These are phyloP conservation scores for Schizothorax lantsangensis DNA, from an alignment of 2,797 vertebrate species.

Conservation along the genomic window DNA sequence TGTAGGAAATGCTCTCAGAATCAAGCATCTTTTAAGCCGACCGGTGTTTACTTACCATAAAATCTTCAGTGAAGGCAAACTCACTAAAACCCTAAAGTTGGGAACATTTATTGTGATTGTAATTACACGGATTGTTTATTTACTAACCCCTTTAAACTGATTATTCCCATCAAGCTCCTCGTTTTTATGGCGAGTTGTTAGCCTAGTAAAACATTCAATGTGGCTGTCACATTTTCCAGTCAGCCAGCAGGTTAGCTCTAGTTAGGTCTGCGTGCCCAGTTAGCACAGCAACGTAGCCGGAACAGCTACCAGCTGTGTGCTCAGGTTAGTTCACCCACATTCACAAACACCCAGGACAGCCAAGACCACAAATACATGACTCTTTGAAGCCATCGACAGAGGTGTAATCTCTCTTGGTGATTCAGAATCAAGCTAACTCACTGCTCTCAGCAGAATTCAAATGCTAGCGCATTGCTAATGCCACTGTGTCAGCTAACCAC, in stretches of 20 bases:
- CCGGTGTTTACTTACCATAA: conserved; percentile 6
- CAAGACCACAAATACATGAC: not conserved
- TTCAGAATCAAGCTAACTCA: conserved; percentile 15
- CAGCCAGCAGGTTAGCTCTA: conserved; percentile 28
- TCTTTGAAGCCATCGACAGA: not conserved
- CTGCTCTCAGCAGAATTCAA: not conserved
- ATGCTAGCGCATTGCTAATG: conserved; percentile 35
- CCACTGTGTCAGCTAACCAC: conserved; percentile 10
- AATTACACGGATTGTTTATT: not conserved
- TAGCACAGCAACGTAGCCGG: conserved; percentile 28
- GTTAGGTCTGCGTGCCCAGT: not conserved
- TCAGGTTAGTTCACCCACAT: not conserved
- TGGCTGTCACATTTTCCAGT: conserved; percentile 39
- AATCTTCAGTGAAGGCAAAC: not conserved
- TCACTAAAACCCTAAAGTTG: not conserved
- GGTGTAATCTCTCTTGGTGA: not conserved
- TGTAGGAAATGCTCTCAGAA: not conserved
- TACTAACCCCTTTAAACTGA: not conserved
- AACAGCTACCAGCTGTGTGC: not conserved
- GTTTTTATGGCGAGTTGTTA: conserved; percentile 13
- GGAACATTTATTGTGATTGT: not conserved
- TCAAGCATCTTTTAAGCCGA: not conserved
- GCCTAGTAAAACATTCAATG: conserved; percentile 27
- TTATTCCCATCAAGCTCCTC: not conserved
- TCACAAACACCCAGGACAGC: not conserved